phyloP scores from a whole-genome alignment of 37 sponge, comb jelly and placozoan species.

The Spongilla lacustris region DNA sequence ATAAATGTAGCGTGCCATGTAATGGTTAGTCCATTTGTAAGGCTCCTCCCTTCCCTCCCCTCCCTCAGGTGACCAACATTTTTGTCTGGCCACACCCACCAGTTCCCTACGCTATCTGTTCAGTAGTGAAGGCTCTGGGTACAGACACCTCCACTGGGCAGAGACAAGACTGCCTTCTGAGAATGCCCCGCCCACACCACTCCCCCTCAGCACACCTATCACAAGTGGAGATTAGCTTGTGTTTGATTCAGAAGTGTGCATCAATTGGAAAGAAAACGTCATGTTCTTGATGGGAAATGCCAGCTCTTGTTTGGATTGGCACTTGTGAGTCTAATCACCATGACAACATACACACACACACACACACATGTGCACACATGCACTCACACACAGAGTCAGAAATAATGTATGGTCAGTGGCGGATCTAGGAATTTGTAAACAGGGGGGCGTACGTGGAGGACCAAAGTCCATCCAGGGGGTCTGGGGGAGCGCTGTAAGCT shows the following conservation, averaged over 20 bases:
- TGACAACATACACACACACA: background rate
- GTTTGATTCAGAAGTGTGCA: constrained; percentile 65
- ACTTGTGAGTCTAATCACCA: constrained; percentile 58
- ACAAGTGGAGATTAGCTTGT: constrained; percentile 70
- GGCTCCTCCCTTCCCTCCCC: background rate
- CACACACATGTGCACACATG: too few relatives aligned
- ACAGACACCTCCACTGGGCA: constrained; percentile 57
- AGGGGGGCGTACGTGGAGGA: too few relatives aligned
- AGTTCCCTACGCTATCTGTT: constrained; percentile 16
- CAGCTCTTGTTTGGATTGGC: constrained; percentile 63
- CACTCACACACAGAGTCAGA: too few relatives aligned
- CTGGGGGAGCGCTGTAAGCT: too few relatives aligned
- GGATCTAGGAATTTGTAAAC: too few relatives aligned
- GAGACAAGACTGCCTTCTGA: constrained; percentile 8
- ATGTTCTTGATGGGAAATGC: constrained; percentile 72
- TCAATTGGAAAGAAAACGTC: constrained; percentile 40
- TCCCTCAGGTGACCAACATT: background rate
- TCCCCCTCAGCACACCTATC: background rate
- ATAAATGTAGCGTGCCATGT: too few relatives aligned
- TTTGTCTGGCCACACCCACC: constrained; percentile 16
- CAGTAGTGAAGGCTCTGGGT: constrained; percentile 51
- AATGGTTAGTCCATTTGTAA: too few relatives aligned
- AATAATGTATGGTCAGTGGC: too few relatives aligned
- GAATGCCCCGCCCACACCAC: background rate
- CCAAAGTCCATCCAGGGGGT: too few relatives aligned